A percentile compares a stretch with the other conserved stretches of the same genome.
phyloP scores from a whole-genome alignment of 64 coral and sea anemone species.

The Acropora yongei region DNA sequence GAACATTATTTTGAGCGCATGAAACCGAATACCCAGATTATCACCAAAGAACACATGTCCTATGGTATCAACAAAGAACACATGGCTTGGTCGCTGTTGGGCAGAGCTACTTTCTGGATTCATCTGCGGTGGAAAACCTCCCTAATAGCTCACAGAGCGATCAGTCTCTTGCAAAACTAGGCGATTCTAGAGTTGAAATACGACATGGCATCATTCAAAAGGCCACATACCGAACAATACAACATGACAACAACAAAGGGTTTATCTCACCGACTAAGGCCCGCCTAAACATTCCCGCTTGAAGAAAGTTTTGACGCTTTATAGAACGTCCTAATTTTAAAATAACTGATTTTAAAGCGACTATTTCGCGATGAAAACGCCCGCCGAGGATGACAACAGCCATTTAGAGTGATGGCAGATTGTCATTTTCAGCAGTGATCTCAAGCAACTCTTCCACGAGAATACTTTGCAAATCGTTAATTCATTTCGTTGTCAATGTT shows the following conservation, averaged over 20 bases:
- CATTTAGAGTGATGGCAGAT: slow-evolving; percentile 29
- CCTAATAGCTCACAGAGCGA: neutral
- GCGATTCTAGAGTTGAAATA: slow-evolving; percentile 11
- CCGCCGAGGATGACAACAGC: neutral
- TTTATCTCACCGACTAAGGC: slow-evolving; percentile 9
- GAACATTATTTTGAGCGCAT: neutral
- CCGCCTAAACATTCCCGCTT: slow-evolving; percentile 37
- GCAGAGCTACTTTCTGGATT: neutral
- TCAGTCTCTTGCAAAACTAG: neutral
- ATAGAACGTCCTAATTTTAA: neutral
- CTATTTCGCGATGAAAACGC: neutral
- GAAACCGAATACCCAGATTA: neutral
- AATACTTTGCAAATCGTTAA: neutral
- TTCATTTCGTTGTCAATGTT: neutral
- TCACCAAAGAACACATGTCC: slow-evolving; percentile 7
- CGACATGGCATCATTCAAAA: neutral
- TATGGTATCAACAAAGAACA: neutral
- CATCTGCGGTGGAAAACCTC: neutral
- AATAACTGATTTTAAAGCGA: neutral
- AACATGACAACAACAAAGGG: neutral
- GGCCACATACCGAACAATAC: neutral
- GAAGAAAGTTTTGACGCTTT: slow-evolving; percentile 1
- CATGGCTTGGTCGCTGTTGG: neutral
- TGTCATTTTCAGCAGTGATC: neutral
- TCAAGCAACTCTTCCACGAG: neutral